Conservation (phyloP, 23 tunicate genomes). For the Oikopleura vanhoeffeni region DNA sequence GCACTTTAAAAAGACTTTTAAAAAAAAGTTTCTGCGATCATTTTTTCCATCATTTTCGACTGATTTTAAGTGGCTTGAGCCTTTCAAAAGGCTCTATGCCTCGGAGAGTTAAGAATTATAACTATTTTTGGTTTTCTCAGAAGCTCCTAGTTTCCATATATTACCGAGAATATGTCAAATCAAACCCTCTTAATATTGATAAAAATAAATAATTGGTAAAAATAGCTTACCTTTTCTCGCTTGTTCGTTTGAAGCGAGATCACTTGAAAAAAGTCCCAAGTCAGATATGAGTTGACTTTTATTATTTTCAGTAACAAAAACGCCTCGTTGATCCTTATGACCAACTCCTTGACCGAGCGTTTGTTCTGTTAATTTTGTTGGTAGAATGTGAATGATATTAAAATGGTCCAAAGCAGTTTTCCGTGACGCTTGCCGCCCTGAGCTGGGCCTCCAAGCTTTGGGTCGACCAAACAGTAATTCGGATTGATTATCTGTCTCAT, state of each 20-base stretch:
- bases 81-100: too few species aligned
- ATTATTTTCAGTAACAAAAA: not conserved
- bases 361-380: not conserved
- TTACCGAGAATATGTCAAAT: too few species aligned
- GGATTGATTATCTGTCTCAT: too few species aligned
- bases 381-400: not conserved
- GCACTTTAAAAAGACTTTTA: too few species aligned
- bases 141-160: too few species aligned
- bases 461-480: not conserved
- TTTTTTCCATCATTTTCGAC: too few species aligned
- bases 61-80: too few species aligned
- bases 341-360: not conserved
- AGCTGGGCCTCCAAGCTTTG: not conserved
- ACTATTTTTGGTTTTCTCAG: too few species aligned
- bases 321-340: not conserved
- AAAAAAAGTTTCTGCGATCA: too few species aligned
- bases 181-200: too few species aligned
- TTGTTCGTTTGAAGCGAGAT: not conserved
- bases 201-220: too few species aligned
- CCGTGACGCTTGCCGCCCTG: not conserved
- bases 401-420: not conserved
- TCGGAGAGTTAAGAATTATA: too few species aligned
- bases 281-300: not conserved
- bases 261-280: not conserved
- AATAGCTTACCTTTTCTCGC: not conserved